Evolutionary conservation across 92 coral and sea anemone genomes (phyloP).

Genomic region (Epizoanthus rinbou): DNA sequence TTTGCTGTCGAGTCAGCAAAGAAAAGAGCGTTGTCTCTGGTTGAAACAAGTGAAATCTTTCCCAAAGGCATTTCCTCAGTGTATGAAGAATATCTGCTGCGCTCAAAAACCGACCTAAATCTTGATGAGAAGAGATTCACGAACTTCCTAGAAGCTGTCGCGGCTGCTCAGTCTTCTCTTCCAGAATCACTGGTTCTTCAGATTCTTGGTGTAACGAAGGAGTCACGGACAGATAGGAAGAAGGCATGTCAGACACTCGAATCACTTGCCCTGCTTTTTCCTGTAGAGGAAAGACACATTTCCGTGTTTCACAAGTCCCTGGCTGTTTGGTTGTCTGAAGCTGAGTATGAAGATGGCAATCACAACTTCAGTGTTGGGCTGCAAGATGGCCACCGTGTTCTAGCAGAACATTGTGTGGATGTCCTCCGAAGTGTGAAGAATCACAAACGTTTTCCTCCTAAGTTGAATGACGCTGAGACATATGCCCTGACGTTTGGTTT

Average conservation of each 20-base stretch:
- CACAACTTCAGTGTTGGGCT: not conserved
- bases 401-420: constrained; percentile 2
- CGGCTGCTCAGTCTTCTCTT: too few relatives aligned
- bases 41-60: too few relatives aligned
- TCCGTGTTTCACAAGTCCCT: constrained; percentile 4
- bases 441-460: too few relatives aligned
- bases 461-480: too few relatives aligned
- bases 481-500: too few relatives aligned
- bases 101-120: not conserved
- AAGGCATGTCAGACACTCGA: not conserved
- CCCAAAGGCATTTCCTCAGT: too few relatives aligned
- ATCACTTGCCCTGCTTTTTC: constrained; percentile 1
- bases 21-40: not conserved
- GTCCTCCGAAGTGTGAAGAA: too few relatives aligned
- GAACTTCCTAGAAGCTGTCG: too few relatives aligned
- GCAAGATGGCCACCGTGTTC: not conserved
- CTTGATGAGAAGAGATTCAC: not conserved
- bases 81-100: not conserved
- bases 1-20: too few relatives aligned
- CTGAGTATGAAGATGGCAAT: not conserved
- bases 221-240: too few relatives aligned
- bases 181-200: too few relatives aligned
- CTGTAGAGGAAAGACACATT: not conserved
- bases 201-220: too few relatives aligned
- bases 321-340: not conserved